phyloP scores from a whole-genome alignment of 1,140 invertebrate genomes.

The Hirudo medicinalis region DNA sequence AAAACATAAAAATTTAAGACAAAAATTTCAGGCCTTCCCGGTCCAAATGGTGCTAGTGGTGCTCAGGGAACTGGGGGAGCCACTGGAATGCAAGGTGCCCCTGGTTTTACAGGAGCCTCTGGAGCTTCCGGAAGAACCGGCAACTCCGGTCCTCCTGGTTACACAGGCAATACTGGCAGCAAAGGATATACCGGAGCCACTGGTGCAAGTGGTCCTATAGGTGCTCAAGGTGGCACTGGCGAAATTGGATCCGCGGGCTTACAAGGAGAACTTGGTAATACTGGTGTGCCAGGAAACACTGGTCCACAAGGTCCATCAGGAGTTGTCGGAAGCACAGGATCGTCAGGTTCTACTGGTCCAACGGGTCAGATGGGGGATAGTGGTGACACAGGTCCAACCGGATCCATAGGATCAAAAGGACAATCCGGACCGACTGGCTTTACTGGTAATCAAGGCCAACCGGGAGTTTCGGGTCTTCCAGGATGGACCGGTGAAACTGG shows the following conservation, averaged over 20 bases:
- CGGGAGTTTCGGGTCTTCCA: constrained; percentile 44
- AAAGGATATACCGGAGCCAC: neutral
- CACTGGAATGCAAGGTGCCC: neutral
- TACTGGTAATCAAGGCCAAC: constrained; percentile 55
- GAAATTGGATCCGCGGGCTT: neutral
- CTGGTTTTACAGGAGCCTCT: neutral
- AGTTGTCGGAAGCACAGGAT: neutral
- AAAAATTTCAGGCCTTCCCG: no score
- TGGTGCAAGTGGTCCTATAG: neutral
- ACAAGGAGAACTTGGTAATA: neutral
- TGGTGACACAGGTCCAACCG: constrained; percentile 29
- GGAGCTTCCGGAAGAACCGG: neutral
- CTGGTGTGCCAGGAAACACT: neutral
- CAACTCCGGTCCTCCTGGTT: neutral
- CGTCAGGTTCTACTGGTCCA: neutral
- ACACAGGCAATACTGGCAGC: neutral
- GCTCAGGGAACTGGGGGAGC: neutral
- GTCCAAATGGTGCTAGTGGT: neutral
- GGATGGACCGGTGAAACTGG: constrained; percentile 16
- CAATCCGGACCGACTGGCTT: constrained; percentile 50
- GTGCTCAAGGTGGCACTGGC: neutral
- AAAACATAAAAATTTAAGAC: no score
- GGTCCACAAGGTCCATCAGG: neutral
- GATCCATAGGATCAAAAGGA: constrained; percentile 32
- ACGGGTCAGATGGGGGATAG: neutral